phyloP scores from a whole-genome alignment of 1,140 invertebrate species.

The Drosophila watanabei region DNA sequence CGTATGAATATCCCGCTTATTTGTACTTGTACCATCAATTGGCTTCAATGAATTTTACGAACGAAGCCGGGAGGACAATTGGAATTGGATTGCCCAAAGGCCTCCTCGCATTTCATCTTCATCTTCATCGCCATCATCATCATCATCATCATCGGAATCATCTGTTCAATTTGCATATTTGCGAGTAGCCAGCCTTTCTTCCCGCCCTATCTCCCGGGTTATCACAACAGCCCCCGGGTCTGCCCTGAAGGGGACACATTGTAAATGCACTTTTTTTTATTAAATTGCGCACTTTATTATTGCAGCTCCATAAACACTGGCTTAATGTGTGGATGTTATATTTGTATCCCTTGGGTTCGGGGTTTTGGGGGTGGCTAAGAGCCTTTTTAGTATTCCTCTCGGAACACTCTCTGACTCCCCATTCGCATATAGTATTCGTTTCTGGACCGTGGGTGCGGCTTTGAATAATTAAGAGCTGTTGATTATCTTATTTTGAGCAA shows the following conservation, averaged over 20 bases:
- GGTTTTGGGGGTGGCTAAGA: constrained; percentile 1
- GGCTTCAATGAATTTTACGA: constrained; percentile 71
- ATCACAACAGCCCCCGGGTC: constrained; percentile 14
- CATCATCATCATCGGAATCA: constrained; percentile 12
- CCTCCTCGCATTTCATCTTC: constrained; percentile 23
- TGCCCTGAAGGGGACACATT: not conserved
- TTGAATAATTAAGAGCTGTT: constrained; percentile 19
- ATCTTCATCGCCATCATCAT: constrained; percentile 15
- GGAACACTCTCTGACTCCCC: constrained; percentile 1
- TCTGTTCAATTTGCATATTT: constrained; percentile 38
- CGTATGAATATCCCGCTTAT: constrained; percentile 16
- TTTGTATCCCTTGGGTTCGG: not conserved
- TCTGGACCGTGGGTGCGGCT: constrained; percentile 14
- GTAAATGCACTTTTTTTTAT: constrained; percentile 33
- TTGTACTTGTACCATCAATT: constrained; percentile 73
- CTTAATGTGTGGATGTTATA: constrained; percentile 25
- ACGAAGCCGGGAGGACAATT: constrained; percentile 59
- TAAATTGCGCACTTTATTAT: constrained; percentile 44
- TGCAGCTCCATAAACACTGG: constrained; percentile 29
- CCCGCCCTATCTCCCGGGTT: constrained; percentile 17
- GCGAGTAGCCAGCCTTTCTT: not conserved
- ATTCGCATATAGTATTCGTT: not conserved
- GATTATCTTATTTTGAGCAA: constrained; percentile 5
- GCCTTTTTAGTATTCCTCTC: constrained; percentile 26
- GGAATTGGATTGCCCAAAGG: constrained; percentile 42